A percentile compares a stretch with the other conserved stretches of the same genome.
phyloP scores from a whole-genome alignment of 2,888 invertebrate genomes.

The Chydorus sphaericus region DNA sequence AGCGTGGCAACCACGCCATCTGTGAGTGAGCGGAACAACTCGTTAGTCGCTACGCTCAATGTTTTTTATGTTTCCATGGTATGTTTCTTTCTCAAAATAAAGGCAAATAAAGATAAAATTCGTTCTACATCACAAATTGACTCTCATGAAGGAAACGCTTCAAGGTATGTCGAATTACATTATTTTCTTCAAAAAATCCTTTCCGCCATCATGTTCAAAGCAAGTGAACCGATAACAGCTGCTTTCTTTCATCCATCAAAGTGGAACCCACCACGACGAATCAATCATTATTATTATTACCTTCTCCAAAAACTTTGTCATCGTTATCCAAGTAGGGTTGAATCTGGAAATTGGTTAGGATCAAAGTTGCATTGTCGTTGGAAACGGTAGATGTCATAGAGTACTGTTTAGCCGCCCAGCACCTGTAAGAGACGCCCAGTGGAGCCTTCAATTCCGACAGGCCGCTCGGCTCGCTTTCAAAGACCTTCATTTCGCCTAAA shows the following conservation, averaged over 20 bases:
- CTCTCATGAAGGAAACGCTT: too few relatives aligned
- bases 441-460: conserved; percentile 36
- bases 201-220: too few relatives aligned
- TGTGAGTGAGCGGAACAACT: background rate
- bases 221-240: too few relatives aligned
- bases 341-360: conserved; percentile 52
- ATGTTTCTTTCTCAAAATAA: too few relatives aligned
- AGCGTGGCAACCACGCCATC: too few relatives aligned
- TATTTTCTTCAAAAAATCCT: too few relatives aligned
- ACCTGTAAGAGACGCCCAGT: conserved; percentile 68
- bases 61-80: too few relatives aligned
- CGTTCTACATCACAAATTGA: too few relatives aligned
- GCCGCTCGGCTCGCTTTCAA: background rate
- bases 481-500: background rate
- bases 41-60: too few relatives aligned
- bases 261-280: too few relatives aligned
- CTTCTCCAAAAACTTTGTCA: conserved; percentile 49
- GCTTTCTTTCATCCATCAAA: too few relatives aligned
- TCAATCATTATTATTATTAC: conserved; percentile 25
- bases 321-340: conserved; percentile 85
- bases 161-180: background rate
- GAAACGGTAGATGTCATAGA: conserved; percentile 39
- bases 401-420: conserved; percentile 41
- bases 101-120: too few relatives aligned
- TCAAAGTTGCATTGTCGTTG: conserved; percentile 39